A percentile compares a stretch with the other conserved stretches of the same genome.
Conservation (phyloP, 2,888 invertebrate genomes). For the Spilarctia lutea region DNA sequence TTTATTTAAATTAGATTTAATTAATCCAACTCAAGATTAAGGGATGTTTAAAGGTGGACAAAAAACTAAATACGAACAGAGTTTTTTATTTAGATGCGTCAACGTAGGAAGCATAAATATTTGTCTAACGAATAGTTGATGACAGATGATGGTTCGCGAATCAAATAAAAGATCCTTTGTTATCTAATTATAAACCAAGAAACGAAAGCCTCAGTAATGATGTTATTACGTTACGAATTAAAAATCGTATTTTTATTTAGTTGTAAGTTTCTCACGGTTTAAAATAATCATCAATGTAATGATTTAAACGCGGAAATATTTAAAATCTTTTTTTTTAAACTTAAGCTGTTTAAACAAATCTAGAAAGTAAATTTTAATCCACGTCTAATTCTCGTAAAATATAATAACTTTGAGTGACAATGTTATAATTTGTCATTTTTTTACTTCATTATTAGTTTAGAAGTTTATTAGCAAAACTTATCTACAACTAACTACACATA, state of each 20-base stretch:
- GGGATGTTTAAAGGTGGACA: too few species aligned
- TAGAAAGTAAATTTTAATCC: neutral
- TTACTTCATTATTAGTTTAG: neutral
- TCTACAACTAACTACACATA: neutral
- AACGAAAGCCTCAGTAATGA: neutral
- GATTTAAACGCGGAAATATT: neutral
- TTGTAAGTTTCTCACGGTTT: neutral
- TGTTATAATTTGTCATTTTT: neutral
- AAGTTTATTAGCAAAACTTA: neutral
- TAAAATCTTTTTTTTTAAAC: neutral
- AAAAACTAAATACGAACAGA: too few species aligned
- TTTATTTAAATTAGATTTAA: too few species aligned
- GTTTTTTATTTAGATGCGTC: too few species aligned
- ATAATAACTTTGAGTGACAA: neutral
- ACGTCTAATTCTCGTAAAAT: neutral
- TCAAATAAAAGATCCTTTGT: neutral
- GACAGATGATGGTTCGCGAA: too few species aligned
- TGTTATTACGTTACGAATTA: neutral
- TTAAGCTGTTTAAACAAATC: neutral
- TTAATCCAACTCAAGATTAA: too few species aligned
- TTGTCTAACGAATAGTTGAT: too few species aligned
- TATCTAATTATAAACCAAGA: neutral
- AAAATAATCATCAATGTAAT: neutral
- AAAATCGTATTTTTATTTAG: neutral
- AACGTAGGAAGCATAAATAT: too few species aligned